Base-by-base conservation (phyloP, 2,888 invertebrate genomes). In the Phalera bucephala region DNA sequence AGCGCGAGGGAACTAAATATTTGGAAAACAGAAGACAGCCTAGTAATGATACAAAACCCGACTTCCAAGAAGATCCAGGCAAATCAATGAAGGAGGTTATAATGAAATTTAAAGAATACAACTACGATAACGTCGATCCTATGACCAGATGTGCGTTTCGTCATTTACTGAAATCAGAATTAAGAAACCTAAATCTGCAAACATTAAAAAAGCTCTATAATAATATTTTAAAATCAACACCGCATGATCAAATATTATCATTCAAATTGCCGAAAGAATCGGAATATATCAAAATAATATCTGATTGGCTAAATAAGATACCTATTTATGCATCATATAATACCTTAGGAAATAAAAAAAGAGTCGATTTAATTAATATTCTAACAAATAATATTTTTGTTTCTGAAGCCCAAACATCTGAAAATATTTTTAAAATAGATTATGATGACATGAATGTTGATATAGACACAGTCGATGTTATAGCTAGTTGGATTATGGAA, bases 261-360 rank as follows among this genome's bases (percentile, higher is more conserved):
- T 43, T 58, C 2, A 65, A 52, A 23, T 51, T 81, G 13, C 48
- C 50, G 2, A 59, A 44, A 40, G 80, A 81, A 48, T 44, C 82
- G 14, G 58, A 72, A 35, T 79, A 76, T 20, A 72, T 80, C 4
- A 75, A 71, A 41, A 52, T 67, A 15, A 58, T 83, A 40, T 71
- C 78, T 6, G 76, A 81, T 53, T 82, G 82, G 78, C 51, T 84
- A n/a, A 80, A 69, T 33, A 63, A 56, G 25, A 45, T 78, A 45
- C 76, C 77, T 1, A 46, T 80, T 11, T 53, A 67, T 9, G 28
- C 49, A 20, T 42, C 57, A 6, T 77, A 66, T 42, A 72, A 72
- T 35, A 56, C 47, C 0, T 42, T 60, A 1, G 62, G 59, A 6
- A 73, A 76, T 30, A 60, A 46, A 51, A 31, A 60, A 8, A 49